These are phyloP conservation scores for Centropristis striata DNA, from an alignment of 2,113 vertebrate genomes.

Conservation along the genomic window DNA sequence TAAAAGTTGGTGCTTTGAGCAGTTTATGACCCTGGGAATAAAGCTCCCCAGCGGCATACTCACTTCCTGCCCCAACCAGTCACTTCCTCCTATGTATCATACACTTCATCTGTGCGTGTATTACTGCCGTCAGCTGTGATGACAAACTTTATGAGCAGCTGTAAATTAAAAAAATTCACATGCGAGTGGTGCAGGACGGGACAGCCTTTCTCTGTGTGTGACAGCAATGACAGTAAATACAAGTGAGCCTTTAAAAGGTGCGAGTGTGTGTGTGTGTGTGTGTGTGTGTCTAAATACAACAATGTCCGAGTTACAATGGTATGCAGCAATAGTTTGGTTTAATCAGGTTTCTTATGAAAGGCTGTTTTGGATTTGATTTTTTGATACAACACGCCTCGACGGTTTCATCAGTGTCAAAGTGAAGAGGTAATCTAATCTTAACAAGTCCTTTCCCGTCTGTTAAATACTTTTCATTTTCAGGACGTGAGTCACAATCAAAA, in stretches of 20 bases:
- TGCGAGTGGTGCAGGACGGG: too few species aligned
- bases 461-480: not conserved
- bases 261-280: not conserved
- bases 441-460: not conserved
- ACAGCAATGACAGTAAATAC: not conserved
- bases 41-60: slow-evolving; percentile 1
- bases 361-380: not conserved
- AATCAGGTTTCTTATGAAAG: not conserved
- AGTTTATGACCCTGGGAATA: slow-evolving; percentile 31
- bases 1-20: slow-evolving; percentile 1
- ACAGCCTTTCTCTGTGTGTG: not conserved
- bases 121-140: not conserved
- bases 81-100: slow-evolving; percentile 39
- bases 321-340: not conserved
- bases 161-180: slow-evolving; percentile 15
- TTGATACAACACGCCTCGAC: not conserved
- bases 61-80: slow-evolving; percentile 47
- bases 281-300: not conserved
- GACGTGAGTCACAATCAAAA: not conserved
- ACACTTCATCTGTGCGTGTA: not conserved
- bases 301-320: not conserved
- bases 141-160: not conserved
- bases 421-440: not conserved
- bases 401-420: not conserved
- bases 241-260: not conserved